Evolutionary conservation across 2,113 vertebrate species (phyloP), one percentile per base, ranked within the genome.

Genomic region (Rutilus rutilus): DNA sequence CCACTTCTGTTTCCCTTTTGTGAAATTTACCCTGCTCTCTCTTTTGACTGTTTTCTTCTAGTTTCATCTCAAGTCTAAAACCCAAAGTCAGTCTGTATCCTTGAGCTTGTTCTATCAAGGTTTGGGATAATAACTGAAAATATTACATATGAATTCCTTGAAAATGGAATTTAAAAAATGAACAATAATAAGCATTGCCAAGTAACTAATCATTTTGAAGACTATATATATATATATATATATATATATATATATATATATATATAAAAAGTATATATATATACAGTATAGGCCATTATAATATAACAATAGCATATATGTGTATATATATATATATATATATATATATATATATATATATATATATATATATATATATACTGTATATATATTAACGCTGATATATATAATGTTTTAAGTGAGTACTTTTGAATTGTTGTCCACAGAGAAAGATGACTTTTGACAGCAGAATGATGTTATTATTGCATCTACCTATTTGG

Each of bases 1-100:
- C 85, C 47, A 7, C 57, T 62, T 62, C 79, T 78, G 83, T 82
- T 83, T 86, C 11, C 64, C 54, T 77, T 87, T 82, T 42, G 33
- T 82, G 78, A 85, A 54, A 78, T 78, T 42, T 77, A 27, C 45
- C 59, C 23, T 15, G 7, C 15, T 62, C 33, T 65, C 60, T 42
- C 75, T 64, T 74, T 12, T 62, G 60, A 65, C 30, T 9, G 5
- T 78, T 79, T 52, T 57, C 30, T 39, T 85, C 62, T 25, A 39
- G 15, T 11, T 50, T 14, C 47, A 39, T 67, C 76, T 83, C 57
- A 69, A 50, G 57, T 73, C 23, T 50, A 79, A 59, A 75, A 27
- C 78, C 73, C 33, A 86, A 73, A 62, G 74, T 67, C 67, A 52
- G 27, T 78, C 67, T 60, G 33, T n/a, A 60, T 79, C 54, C 33